phyloP scores from a whole-genome alignment of 2,797 vertebrate species.

The Phyllotis vaccarum region DNA sequence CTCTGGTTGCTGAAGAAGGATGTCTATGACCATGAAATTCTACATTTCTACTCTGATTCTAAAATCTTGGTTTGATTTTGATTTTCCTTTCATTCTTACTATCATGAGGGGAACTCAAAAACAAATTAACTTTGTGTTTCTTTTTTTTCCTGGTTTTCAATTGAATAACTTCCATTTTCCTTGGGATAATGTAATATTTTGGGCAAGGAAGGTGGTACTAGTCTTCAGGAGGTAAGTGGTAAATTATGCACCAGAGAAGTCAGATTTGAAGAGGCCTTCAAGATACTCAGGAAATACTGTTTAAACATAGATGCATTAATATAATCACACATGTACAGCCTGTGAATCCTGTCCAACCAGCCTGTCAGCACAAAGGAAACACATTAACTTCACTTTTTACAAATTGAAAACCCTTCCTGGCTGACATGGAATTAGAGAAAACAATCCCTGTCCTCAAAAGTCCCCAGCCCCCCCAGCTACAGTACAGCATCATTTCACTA shows the following conservation, averaged over 20 bases:
- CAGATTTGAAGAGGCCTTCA: not conserved
- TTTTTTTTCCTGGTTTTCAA: not conserved
- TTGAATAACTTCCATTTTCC: not conserved
- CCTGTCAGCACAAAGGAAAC: not conserved
- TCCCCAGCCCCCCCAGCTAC: not conserved
- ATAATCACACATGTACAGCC: not conserved
- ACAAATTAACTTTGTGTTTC: not conserved
- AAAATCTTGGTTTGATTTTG: slow-evolving; percentile 37
- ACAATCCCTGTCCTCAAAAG: not conserved
- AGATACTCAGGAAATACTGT: not conserved
- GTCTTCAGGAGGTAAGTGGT: not conserved
- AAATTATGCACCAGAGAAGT: not conserved
- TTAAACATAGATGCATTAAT: not conserved
- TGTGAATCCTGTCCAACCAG: not conserved
- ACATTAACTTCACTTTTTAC: not conserved
- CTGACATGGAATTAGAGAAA: not conserved
- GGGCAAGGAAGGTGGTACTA: not conserved
- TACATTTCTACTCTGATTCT: not conserved
- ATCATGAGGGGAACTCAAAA: not conserved
- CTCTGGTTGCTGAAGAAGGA: not conserved
- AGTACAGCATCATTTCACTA: not conserved
- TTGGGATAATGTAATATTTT: not conserved
- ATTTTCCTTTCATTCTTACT: slow-evolving; percentile 1
- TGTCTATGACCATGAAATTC: not conserved
- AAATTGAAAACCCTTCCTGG: not conserved